Conservation (phyloP, 2,113 vertebrate species). For the Cervus canadensis region DNA sequence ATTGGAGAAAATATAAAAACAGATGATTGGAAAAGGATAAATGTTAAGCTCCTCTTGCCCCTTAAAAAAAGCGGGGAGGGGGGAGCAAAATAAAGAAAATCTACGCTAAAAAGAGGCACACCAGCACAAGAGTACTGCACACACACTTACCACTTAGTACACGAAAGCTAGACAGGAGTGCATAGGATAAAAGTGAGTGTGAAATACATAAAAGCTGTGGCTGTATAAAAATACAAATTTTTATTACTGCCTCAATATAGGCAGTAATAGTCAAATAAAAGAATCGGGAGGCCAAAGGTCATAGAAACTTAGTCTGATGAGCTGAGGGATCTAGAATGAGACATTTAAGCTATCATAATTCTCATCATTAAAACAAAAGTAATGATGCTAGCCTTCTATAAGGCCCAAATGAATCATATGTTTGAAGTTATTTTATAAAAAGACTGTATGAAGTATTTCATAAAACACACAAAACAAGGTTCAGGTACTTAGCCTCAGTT, state of each 20-base stretch:
- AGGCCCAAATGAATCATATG: neutral
- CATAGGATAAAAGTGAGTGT: neutral
- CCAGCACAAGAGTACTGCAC: neutral
- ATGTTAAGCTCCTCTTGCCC: neutral
- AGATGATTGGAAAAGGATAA: neutral
- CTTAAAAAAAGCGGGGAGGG: neutral
- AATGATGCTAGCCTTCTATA: neutral
- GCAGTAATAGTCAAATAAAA: neutral
- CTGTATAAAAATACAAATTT: neutral
- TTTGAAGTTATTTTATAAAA: neutral
- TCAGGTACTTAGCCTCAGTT: neutral
- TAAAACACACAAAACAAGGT: neutral
- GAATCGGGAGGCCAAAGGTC: neutral
- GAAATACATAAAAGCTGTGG: neutral
- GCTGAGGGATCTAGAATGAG: neutral
- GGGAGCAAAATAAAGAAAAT: neutral
- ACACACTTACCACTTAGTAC: neutral
- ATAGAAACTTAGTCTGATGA: neutral
- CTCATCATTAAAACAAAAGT: neutral
- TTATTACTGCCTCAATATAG: neutral
- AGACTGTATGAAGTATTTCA: neutral
- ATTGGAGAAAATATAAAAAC: neutral
- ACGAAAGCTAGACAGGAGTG: neutral
- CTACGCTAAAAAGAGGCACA: neutral
- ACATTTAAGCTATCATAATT: neutral